phyloP scores from a whole-genome alignment of 2,113 vertebrate genomes.

The Leucosticte australis region DNA sequence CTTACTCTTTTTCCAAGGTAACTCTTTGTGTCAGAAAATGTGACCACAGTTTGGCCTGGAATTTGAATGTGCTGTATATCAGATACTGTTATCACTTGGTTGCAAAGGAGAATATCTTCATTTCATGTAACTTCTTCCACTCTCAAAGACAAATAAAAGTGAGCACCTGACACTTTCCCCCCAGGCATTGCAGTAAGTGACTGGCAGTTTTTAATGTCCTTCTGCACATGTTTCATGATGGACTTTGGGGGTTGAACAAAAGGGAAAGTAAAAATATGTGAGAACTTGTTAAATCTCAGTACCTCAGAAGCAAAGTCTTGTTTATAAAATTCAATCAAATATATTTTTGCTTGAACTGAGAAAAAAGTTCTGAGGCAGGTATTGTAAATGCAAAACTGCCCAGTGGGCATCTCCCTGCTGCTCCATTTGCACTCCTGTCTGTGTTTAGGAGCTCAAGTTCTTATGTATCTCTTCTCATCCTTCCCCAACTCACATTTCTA shows the following conservation, averaged over 20 bases:
- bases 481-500: neutral
- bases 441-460: neutral
- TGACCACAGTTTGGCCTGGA: constrained; percentile 44
- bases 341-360: constrained; percentile 31
- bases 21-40: constrained; percentile 12
- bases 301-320: constrained; percentile 39
- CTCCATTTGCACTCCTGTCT: neutral
- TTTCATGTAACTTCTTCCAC: constrained; percentile 62
- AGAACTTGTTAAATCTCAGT: constrained; percentile 18
- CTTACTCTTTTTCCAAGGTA: constrained; percentile 43
- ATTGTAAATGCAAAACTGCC: neutral
- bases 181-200: constrained; percentile 64
- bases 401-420: neutral
- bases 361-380: neutral
- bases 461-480: neutral
- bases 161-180: constrained; percentile 58
- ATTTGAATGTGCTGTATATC: constrained; percentile 53
- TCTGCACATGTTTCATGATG: constrained; percentile 46
- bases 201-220: constrained; percentile 44
- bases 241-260: constrained; percentile 38
- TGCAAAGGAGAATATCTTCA: constrained; percentile 65
- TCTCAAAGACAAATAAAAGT: constrained; percentile 66
- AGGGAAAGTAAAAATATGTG: neutral
- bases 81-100: constrained; percentile 37
- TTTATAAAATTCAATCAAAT: neutral